Evolutionary conservation across 2,113 vertebrate species (phyloP), one percentile per base, ranked within the genome.

Genomic region (Aptenodytes patagonicus): DNA sequence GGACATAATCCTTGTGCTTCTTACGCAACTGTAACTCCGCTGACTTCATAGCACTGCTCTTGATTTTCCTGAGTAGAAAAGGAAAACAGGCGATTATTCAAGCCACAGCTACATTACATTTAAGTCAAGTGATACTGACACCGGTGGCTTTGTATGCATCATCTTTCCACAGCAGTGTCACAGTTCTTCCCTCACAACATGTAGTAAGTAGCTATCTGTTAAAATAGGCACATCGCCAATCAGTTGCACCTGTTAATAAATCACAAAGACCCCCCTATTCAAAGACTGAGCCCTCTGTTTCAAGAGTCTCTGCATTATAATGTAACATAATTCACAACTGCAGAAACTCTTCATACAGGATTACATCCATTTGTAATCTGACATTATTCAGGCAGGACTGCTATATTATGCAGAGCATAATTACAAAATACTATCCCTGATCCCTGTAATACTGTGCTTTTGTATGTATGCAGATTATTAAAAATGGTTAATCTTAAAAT

Each of bases 401-500:
- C 38, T 81, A 12, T 90, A 96, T 98, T 98, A 97, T 97, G 82
- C 92, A 97, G 83, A 94, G 46, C 57, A 78, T 96, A 97, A 97
- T 97, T 97, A 97, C 93, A 82, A 96, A 97, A 97, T 94, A 80
- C 6, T 36, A 79, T 90, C 85, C 89, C 31, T 93, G 46, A 79
- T 90, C 85, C 89, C 31, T 93, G 46, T 93, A 97, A 96, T 92
- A 90, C 82, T 85, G 73, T 44, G 65, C 89, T 96, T 97, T 97
- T 97, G 77, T 95, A 86, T 95, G 55, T 97, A 96, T 94, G 80
- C 62, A 98, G 97, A 96, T 97, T 97, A 93, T 95, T 97, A 97
- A 95, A 98, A 97, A 96, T 97, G 83, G 52, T 94, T 96, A 93
- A 92, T 98, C 96, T 98, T 97, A 97, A 97, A 98, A 97, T 97